Percentiles rank a stretch among this genome's conserved stretches.
Conservation (phyloP, 2,797 vertebrate genomes). For the Gouania willdenowi region DNA sequence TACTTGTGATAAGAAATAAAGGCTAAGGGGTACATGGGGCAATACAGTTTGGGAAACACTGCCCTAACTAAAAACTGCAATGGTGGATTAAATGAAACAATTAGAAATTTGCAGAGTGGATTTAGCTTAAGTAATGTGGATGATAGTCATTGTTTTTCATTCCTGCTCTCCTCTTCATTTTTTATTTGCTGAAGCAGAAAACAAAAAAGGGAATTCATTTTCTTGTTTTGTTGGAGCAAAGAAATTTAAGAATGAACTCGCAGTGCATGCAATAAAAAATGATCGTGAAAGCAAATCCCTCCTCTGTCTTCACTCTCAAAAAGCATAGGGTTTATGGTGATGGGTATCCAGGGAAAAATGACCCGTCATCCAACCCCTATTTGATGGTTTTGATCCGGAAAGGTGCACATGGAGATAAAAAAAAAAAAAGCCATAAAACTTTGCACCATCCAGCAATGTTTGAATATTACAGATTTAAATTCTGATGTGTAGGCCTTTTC, state of each 20-base stretch:
- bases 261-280: slow-evolving; percentile 37
- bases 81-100: no score
- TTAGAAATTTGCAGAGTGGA: no score
- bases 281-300: slow-evolving; percentile 31
- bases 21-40: no score
- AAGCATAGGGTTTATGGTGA: slow-evolving; percentile 43
- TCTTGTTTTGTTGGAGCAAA: slow-evolving; percentile 19
- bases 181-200: slow-evolving; percentile 26
- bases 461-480: slow-evolving; percentile 41
- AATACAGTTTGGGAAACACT: no score
- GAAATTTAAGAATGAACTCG: slow-evolving; percentile 32
- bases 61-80: no score
- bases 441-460: slow-evolving; percentile 30
- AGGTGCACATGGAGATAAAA: slow-evolving; percentile 56
- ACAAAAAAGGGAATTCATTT: slow-evolving; percentile 30
- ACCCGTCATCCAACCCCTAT: slow-evolving; percentile 14
- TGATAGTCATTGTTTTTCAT: no score
- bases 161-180: no score
- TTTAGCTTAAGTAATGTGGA: no score
- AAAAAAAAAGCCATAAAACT: slow-evolving; percentile 59
- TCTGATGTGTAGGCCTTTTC: slow-evolving; percentile 39
- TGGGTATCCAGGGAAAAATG: slow-evolving; percentile 31
- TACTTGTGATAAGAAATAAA: no score
- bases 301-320: slow-evolving; percentile 39
- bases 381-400: slow-evolving; percentile 38